Evolutionary conservation across 2,888 invertebrate genomes (phyloP).

Genomic region (Pyrocoelia pectoralis): DNA sequence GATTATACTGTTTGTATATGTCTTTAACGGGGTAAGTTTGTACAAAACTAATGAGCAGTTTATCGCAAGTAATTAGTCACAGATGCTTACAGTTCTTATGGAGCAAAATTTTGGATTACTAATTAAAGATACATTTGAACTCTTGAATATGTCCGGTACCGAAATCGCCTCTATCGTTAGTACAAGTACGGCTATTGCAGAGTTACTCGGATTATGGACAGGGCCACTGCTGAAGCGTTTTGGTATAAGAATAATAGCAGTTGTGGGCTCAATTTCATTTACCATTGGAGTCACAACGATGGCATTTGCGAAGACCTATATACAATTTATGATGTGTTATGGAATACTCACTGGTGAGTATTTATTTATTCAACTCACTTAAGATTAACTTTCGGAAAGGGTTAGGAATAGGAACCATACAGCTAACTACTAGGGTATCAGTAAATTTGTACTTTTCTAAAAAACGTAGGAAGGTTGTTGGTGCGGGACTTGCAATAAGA

Average conservation of each 20-base stretch:
- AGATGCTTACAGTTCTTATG: background rate
- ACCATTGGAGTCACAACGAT: constrained; percentile 39
- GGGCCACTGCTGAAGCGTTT: constrained; percentile 51
- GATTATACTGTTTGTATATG: too few relatives aligned
- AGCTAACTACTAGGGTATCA: background rate
- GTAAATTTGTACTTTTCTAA: background rate
- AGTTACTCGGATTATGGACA: constrained; percentile 68
- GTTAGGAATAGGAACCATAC: background rate
- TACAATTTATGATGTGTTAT: background rate
- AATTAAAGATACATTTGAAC: constrained; percentile 66
- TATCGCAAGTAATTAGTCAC: too few relatives aligned
- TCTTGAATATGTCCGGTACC: constrained; percentile 63
- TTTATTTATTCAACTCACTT: too few relatives aligned
- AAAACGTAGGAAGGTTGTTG: background rate
- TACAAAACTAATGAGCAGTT: too few relatives aligned
- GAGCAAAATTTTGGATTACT: constrained; percentile 67
- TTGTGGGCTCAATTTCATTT: constrained; percentile 57
- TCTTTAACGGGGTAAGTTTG: too few relatives aligned
- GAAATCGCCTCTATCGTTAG: constrained; percentile 67
- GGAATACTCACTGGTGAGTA: background rate
- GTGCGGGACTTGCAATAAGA: background rate
- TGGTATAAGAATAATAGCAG: background rate
- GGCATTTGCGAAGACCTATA: background rate
- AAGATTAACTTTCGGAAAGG: too few relatives aligned
- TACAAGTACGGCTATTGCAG: constrained; percentile 69